Base-by-base conservation (phyloP, 53 echinoderm and acorn worm genomes). In the Temnopleurus reevesii region DNA sequence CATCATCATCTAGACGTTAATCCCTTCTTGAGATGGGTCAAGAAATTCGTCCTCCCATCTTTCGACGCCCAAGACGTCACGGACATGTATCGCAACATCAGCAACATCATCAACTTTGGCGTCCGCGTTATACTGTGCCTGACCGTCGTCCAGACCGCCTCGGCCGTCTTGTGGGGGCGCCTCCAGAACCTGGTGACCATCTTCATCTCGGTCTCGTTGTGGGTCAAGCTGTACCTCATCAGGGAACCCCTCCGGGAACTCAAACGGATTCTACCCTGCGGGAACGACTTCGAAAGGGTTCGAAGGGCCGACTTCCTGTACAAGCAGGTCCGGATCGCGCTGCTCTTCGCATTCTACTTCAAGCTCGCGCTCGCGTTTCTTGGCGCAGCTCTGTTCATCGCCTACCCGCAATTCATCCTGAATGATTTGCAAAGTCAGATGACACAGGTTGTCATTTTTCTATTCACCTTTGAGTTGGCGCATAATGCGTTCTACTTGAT, bases 401-500 rank as follows among this genome's bases (percentile, higher is more conserved):
- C 66, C 38, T 66, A 0, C 21, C 66, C 66, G 2, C 18, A 66
- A 7, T 19, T 66, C 1, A 24, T 66, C 4, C 18, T 19, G 0
- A 7, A 66, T 10, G 66, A 66, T 66, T 12, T 66, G 19, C 66
- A 66, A 33, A 66, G 66, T 21, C 5, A 36, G 41, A 66, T 66
- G 66, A 66, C 66, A 0, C 66, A 66, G 1, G 35, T 66, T 15
- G 66, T 36, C 2, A 19, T 66, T 35, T 38, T 66, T n/a, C 41
- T 66, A 1, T 66, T 66, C 38, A 41, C n/a, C 41, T 19, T 66
- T n/a, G 66, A 66, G 21, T 41, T 66, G 66, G 36, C 10, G n/a
- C 66, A 66, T 41, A 66, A 66, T 66, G 66, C 66, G 8, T 66
- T 66, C 66, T 66, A 66, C 41, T 66, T 66, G 66, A 38, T 19